Conservation (phyloP, 2,888 invertebrate species). For the Exocentrus adspersus region DNA sequence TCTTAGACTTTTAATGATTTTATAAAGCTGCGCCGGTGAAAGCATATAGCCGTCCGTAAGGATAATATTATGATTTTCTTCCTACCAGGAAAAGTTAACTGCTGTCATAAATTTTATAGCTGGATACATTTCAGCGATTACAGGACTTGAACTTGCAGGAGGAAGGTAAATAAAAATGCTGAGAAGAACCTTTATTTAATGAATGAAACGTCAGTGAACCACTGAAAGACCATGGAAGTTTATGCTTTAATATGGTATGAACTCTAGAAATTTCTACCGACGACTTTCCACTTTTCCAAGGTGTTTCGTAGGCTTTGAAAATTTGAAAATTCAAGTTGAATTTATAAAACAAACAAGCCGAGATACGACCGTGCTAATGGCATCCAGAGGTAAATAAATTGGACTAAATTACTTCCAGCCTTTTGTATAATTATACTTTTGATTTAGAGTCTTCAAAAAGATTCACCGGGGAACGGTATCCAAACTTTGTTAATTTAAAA, state of each 20-base stretch:
- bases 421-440: conserved; percentile 9
- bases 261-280: too few species aligned
- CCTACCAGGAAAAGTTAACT: not conserved
- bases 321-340: too few species aligned
- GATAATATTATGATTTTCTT: conserved; percentile 6
- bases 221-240: too few species aligned
- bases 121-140: conserved; percentile 1
- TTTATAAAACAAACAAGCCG: not conserved
- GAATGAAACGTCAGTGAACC: too few species aligned
- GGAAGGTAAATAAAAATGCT: too few species aligned
- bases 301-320: too few species aligned
- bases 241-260: too few species aligned
- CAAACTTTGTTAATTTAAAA: conserved; percentile 27
- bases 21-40: conserved; percentile 5
- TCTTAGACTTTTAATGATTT: conserved; percentile 17
- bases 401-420: conserved; percentile 3
- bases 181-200: too few species aligned
- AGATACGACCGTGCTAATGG: not conserved
- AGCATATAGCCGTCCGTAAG: not conserved
- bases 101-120: conserved; percentile 1
- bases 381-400: conserved; percentile 7
- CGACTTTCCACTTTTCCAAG: too few species aligned
- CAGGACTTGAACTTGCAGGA: not conserved
- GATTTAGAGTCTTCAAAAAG: conserved; percentile 12
- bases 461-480: conserved; percentile 6